Evolutionary conservation across 1,140 invertebrate species (phyloP), one percentile per base, ranked within the genome.

Genomic region (Anoplolepis gracilipes): DNA sequence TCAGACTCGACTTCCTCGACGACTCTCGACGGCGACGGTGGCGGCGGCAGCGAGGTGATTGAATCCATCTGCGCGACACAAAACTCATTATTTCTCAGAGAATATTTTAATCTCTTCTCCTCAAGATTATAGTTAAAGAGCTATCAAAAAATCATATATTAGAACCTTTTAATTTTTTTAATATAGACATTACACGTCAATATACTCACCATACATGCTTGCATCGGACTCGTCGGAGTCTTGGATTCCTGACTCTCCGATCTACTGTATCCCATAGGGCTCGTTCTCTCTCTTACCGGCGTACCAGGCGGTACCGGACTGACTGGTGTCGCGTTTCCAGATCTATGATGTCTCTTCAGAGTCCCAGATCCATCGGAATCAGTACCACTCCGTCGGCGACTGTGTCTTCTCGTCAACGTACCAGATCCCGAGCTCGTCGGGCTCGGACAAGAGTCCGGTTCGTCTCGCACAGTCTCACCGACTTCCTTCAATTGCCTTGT

Each of bases 401-500:
- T 96, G 70, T 96, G 96, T n/a, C 96, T 95, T 61, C 96, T 92
- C 2, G 96, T 96, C 6, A 96, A 84, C 0, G 96, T 96, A 16
- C 96, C 95, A 1, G 94, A 94, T 11, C 94, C 94, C 0, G 94
- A 94, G 53, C 91, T 94, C 36, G 94, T 95, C 0, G 94, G 94
- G 64, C 93, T 94, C 0, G 94, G 94, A 72, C 94, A 95, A 8
- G 91, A 92, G 28, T 95, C 94, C 0, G 94, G 93, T 55, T 94
- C 94, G 46, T 95, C 94, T 0, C 94, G 90, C 8, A 94, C 94
- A 1, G 95, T 97, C 86, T 97, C 97, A 0, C 97, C 97, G 84
- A 98, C 97, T 91, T 98, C 97, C 91, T 98, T 98, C 67, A 98
- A 94, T 88, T 98, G 98, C n/a, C 98, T 95, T 0, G 98, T 98